Percentiles rank a stretch among this genome's conserved stretches.
These are phyloP conservation scores for Scotopteryx bipunctaria DNA, from an alignment of 2,888 invertebrate species.

Conservation along the genomic window DNA sequence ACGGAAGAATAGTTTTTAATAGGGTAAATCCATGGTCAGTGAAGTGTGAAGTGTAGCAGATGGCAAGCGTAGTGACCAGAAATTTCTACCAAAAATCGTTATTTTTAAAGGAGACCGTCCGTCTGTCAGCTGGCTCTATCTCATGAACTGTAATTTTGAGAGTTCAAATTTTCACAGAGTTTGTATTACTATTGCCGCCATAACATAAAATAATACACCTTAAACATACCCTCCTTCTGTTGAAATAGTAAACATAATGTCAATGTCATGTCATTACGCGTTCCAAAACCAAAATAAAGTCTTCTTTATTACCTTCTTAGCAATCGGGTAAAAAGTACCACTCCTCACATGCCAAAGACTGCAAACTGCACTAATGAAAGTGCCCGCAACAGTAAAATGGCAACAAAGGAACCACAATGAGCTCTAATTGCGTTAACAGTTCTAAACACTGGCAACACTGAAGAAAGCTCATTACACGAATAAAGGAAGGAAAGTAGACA, in stretches of 20 bases:
- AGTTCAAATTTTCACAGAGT: too few species aligned
- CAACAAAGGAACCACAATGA: slow-evolving; percentile 30
- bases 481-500: slow-evolving; percentile 18
- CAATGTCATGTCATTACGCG: too few species aligned
- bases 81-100: neutral
- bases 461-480: slow-evolving; percentile 27
- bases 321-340: too few species aligned
- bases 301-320: too few species aligned
- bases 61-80: slow-evolving; percentile 1
- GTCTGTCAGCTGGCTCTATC: too few species aligned
- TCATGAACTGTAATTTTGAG: too few species aligned
- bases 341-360: slow-evolving; percentile 4
- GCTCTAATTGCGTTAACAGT: slow-evolving; percentile 31
- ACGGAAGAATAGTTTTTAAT: slow-evolving; percentile 21
- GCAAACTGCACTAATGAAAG: slow-evolving; percentile 18
- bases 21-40: neutral
- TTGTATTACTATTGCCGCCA: too few species aligned
- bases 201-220: too few species aligned
- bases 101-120: neutral
- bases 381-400: slow-evolving; percentile 20
- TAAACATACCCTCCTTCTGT: too few species aligned
- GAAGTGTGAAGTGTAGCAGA: slow-evolving; percentile 15
- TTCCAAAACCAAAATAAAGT: too few species aligned
- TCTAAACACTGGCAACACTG: slow-evolving; percentile 28
- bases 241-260: too few species aligned